Percentiles rank a stretch among this genome's conserved stretches.
phyloP scores from a whole-genome alignment of 1,140 invertebrate genomes.

The Maniola jurtina region DNA sequence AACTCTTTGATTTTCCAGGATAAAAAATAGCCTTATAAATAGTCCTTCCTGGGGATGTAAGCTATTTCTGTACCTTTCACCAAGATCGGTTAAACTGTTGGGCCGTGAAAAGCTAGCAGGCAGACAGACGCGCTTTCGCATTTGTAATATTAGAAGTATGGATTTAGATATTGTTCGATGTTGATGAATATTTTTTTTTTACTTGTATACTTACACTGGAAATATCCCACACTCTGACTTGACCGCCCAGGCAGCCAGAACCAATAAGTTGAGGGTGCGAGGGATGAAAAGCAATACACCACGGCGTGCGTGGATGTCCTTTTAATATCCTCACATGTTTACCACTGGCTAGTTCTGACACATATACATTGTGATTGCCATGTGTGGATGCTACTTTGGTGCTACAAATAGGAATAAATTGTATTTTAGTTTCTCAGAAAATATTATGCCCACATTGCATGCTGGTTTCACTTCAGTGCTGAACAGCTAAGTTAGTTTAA shows the following conservation, averaged over 20 bases:
- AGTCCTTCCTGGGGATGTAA: no score
- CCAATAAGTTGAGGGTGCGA: slow-evolving; percentile 90
- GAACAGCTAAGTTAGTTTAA: no score
- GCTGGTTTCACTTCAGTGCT: no score
- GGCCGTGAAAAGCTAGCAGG: no score
- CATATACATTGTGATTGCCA: slow-evolving; percentile 95
- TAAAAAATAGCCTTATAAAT: no score
- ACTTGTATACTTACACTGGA: slow-evolving; percentile 87
- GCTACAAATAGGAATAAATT: slow-evolving; percentile 68
- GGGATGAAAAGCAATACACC: slow-evolving; percentile 95
- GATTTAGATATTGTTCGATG: not conserved
- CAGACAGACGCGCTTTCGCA: no score
- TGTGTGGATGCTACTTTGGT: slow-evolving; percentile 93
- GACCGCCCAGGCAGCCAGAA: slow-evolving; percentile 92
- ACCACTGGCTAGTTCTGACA: slow-evolving; percentile 89
- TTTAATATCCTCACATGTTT: slow-evolving; percentile 88
- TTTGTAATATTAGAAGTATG: no score
- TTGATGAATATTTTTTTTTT: not conserved
- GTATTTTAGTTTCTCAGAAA: not conserved
- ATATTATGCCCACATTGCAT: no score
- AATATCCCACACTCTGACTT: slow-evolving; percentile 95
- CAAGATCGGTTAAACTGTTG: no score
- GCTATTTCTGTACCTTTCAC: no score
- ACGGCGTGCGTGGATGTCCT: slow-evolving; percentile 94
- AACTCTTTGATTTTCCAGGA: no score